Evolutionary conservation across 2,888 invertebrate genomes (phyloP), one percentile per base, ranked within the genome.

Genomic region (Conops quadrifasciatus): DNA sequence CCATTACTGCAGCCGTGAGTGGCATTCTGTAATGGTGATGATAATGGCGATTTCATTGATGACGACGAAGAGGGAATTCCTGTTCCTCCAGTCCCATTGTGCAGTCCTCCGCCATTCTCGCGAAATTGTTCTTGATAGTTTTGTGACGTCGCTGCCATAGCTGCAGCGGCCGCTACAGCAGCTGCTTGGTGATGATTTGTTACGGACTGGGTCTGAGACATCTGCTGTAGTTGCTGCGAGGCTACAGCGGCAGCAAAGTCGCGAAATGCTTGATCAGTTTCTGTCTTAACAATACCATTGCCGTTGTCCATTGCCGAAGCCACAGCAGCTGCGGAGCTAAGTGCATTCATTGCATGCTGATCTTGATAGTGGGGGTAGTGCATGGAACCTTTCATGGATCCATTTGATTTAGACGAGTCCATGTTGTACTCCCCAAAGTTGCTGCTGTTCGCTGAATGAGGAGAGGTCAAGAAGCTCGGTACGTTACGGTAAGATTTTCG

Each of bases 401-500:
- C 82, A 76, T 86, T 85, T 2, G 86, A 86, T 71, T 84, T 85
- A 2, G 85, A 84, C 2, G 85, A 84, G 66, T 86, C 86, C 78
- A 85, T 83, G 71, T 84, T 83, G 70, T 83, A 85, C 70, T 85
- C 85, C 69, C 80, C 81, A 72, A 82, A 85, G 43, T 81, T 80
- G 67, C 77, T 83, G 69, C 80, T 84, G 63, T 82, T 82, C 2
- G 80, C 81, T 56, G 83, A 83, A 28, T 84, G 84, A 0, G 84
- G 85, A 0, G 85, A 85, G 2, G 84, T 81, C 2, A 85, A 75
- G 71, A 84, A 84, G 76, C 79, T 84, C 16, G 84, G 82, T 43
- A 84, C 84, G 75, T 85, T 84, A 47, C 85, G 80, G 72, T 85
- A 86, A 1, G 86, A 85, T 77, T 86, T 86, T 9, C 86, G 80